Conservation (phyloP, 2,797 vertebrate species). For the Pangasius mekongensis region DNA sequence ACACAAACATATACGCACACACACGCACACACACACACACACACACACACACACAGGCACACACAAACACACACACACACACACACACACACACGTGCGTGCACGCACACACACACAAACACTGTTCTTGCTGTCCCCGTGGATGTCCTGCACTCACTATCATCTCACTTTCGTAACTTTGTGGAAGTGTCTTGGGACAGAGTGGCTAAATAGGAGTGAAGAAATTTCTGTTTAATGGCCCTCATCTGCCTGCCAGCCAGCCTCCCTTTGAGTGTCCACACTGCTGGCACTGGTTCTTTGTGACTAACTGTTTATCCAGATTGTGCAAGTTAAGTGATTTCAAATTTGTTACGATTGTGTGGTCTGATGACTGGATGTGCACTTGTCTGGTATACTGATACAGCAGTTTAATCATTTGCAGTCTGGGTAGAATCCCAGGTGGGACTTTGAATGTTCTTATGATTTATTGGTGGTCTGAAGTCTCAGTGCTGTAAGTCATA, state of each 20-base stretch:
- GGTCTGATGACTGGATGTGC: conserved; percentile 31
- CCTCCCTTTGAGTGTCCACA: conserved; percentile 46
- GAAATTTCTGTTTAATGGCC: conserved; percentile 49
- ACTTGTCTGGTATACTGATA: conserved; percentile 24
- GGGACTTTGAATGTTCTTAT: not conserved
- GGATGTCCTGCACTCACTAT: conserved; percentile 24
- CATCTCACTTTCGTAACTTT: conserved; percentile 46
- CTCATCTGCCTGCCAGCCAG: conserved; percentile 43
- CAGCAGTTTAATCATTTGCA: not conserved
- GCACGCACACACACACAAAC: conserved; percentile 15
- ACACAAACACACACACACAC: not conserved
- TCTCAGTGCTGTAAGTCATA: not conserved
- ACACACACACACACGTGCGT: conserved; percentile 6
- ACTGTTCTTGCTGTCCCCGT: conserved; percentile 32
- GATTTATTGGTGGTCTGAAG: not conserved
- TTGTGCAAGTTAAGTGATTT: conserved; percentile 57
- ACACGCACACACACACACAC: not conserved
- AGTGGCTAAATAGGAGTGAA: conserved; percentile 56
- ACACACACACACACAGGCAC: conserved; percentile 12
- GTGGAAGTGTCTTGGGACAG: conserved; percentile 47
- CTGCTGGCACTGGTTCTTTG: conserved; percentile 33
- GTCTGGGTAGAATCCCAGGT: not conserved
- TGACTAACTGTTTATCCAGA: conserved; percentile 53
- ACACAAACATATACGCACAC: not conserved
- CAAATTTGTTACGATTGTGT: conserved; percentile 34